Base-by-base conservation (phyloP, 1,140 invertebrate species). In the Antheraea mylitta region DNA sequence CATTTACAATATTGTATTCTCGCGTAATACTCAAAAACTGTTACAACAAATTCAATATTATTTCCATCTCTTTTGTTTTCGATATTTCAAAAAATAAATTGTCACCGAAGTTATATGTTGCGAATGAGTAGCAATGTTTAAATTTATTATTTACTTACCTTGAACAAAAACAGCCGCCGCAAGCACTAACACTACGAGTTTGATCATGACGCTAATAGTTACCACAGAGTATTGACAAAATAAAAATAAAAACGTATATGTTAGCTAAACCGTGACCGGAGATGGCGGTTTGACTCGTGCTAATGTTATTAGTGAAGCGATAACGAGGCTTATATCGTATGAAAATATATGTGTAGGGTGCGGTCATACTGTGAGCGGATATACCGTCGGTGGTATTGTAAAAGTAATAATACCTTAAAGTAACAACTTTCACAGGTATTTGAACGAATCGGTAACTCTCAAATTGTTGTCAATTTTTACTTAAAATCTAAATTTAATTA, bases 121-220 rank as follows among this genome's bases (percentile, higher is more conserved):
- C 22, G 4, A 30, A 30, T 0, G 1, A 42, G 38, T 42, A 42
- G 58, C 58, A 59, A 18, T 22, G 19, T 9, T 59, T 66, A 66
- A 22, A 66, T 66, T 62, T 37, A 68, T 42, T 42, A 11, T 42
- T 42, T 42, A 42, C 72, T 69, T 77, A 81, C 79, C 79, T 79
- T 79, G 75, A 19, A 73, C 68, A 64, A 71, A 64, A 42, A 78
- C 9, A n/a, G 73, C 73, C 58, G 66, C 69, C 11, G 45, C 45
- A n/a, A 70, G 59, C 22, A 72, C 59, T 18, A 72, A 59, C 45
- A 76, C 68, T 18, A 67, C 38, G 68, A 79, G 53, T 70, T 77
- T 81, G 7, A 71, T 66, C 75, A 77, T 79, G 53, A 67, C 74
- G 42, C 37, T 71, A 64, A 63, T 45, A 72, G 19, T 68, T 13